Conservation (phyloP, 2,888 invertebrate genomes). For the Poecilobothrus nobilitatus region DNA sequence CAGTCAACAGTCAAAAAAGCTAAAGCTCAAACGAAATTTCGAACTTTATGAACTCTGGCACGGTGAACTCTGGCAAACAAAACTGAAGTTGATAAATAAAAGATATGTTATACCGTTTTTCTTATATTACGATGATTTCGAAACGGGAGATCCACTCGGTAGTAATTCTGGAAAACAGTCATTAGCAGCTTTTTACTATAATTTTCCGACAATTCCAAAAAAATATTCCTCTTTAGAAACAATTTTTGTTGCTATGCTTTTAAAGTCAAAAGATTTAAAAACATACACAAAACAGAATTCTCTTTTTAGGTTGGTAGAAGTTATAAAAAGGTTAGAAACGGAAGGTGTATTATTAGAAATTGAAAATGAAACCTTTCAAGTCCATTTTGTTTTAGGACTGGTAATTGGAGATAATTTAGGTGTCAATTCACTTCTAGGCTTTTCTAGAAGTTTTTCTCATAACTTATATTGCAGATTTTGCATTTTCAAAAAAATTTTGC, state of each 20-base stretch:
- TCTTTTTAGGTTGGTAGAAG: slow-evolving; percentile 9
- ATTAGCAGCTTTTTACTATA: slow-evolving; percentile 14
- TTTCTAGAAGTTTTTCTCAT: slow-evolving; percentile 9
- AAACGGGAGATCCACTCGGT: slow-evolving; percentile 13
- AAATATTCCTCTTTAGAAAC: slow-evolving; percentile 13
- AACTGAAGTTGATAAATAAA: slow-evolving; percentile 15
- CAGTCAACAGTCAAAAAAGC: too few relatives aligned
- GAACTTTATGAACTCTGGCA: too few relatives aligned
- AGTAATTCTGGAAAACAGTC: slow-evolving; percentile 15
- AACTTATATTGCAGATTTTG: slow-evolving; percentile 14
- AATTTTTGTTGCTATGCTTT: slow-evolving; percentile 11
- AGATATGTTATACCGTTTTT: slow-evolving; percentile 15
- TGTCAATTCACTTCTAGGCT: slow-evolving; percentile 14
- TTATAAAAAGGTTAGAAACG: slow-evolving; percentile 16
- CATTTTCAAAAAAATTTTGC: not conserved
- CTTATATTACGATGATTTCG: slow-evolving; percentile 14
- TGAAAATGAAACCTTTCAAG: not conserved
- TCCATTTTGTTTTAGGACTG: slow-evolving; percentile 14
- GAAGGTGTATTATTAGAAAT: slow-evolving; percentile 13
- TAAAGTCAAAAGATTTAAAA: slow-evolving; percentile 15
- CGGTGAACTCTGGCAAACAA: slow-evolving; percentile 13
- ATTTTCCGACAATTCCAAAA: slow-evolving; percentile 13
- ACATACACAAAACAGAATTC: slow-evolving; percentile 7
- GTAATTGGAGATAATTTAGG: slow-evolving; percentile 16
- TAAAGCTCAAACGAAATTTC: too few relatives aligned